A percentile compares a stretch with the other conserved stretches of the same genome.
Evolutionary conservation across 2,113 vertebrate genomes (phyloP).

Genomic region (Mastomys coucha): DNA sequence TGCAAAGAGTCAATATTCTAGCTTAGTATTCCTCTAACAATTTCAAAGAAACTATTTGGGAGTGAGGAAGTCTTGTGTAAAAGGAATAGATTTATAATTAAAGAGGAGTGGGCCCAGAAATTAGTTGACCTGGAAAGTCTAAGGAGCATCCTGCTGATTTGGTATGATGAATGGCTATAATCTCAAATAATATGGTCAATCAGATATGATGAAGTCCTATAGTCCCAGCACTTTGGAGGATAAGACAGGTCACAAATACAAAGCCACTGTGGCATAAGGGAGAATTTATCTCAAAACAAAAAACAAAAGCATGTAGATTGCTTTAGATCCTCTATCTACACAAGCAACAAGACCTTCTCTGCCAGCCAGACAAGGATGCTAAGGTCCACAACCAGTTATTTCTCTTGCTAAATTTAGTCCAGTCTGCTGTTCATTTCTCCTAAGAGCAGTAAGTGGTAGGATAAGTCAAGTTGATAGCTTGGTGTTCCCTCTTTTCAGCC

Average conservation of each 20-base stretch:
- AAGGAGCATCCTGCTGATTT: background rate
- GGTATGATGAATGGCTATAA: background rate
- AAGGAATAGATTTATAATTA: background rate
- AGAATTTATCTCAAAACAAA: background rate
- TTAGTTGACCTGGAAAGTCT: constrained; percentile 21
- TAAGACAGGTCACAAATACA: background rate
- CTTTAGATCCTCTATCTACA: background rate
- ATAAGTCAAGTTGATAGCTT: background rate
- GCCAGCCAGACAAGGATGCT: background rate
- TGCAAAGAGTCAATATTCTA: constrained; percentile 3
- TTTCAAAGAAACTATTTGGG: background rate
- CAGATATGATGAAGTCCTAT: background rate
- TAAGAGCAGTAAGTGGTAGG: background rate
- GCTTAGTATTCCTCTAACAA: background rate
- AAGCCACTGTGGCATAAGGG: background rate
- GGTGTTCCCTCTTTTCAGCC: background rate
- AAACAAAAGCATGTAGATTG: background rate
- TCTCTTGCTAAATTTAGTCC: background rate
- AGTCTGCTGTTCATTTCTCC: background rate
- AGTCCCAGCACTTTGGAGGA: background rate
- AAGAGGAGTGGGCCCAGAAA: background rate
- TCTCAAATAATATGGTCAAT: background rate
- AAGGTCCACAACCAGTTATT: constrained; percentile 32
- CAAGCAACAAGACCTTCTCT: constrained; percentile 1
- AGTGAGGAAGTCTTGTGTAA: background rate